Conservation (phyloP, 1,140 invertebrate genomes). For the Papilio polytes region DNA sequence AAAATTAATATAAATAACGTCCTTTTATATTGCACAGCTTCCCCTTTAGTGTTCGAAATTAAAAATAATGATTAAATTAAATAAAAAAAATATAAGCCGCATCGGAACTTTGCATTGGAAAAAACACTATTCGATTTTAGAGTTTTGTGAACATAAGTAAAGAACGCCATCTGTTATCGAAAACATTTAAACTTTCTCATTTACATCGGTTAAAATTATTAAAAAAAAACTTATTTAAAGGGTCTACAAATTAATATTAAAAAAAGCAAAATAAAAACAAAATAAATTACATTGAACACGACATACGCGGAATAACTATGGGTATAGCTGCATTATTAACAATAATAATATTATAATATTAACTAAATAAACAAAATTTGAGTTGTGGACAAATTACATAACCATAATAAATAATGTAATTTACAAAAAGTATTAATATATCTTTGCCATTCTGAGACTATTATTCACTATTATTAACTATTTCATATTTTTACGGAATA, state of each 20-base stretch:
- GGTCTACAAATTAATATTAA: not conserved
- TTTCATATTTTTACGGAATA: not conserved
- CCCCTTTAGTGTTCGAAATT: conserved; percentile 21
- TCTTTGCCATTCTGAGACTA: conserved; percentile 16
- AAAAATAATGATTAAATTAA: conserved; percentile 12
- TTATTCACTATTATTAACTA: not conserved
- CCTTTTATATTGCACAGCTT: conserved; percentile 24
- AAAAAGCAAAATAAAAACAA: not conserved
- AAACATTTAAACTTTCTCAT: not conserved
- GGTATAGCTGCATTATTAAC: conserved; percentile 8
- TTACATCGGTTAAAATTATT: no score
- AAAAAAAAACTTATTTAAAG: not conserved
- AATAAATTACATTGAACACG: not conserved
- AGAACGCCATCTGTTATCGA: not conserved
- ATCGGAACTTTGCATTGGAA: not conserved
- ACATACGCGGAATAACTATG: not conserved
- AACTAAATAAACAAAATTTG: conserved; percentile 26
- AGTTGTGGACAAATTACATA: conserved; percentile 12
- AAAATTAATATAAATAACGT: conserved; percentile 17
- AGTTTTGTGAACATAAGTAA: not conserved
- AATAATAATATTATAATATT: not conserved
- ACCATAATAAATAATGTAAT: conserved; percentile 1
- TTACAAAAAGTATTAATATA: not conserved
- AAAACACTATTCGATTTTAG: not conserved
- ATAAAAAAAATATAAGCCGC: not conserved